These are phyloP conservation scores for Oreochromis mossambicus DNA, from an alignment of 2,797 vertebrate genomes.

Conservation along the genomic window DNA sequence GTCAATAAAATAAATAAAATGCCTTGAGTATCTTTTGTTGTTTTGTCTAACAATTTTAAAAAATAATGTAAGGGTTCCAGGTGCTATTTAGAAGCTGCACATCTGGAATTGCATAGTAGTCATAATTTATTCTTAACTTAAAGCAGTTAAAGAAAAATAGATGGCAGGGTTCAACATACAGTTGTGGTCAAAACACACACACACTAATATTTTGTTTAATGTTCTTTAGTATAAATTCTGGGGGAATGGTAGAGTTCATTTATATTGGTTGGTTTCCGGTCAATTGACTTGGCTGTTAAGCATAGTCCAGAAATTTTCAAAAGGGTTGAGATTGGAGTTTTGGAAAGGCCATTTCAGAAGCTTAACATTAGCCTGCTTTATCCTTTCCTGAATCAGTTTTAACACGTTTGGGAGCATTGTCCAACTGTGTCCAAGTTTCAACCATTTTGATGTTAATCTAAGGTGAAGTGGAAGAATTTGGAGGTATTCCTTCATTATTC, in stretches of 20 bases:
- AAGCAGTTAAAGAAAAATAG: not conserved
- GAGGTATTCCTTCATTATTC: not conserved
- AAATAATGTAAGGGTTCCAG: not conserved
- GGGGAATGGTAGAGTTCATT: not conserved
- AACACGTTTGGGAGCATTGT: not conserved
- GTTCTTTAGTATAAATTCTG: not conserved
- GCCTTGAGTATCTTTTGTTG: not conserved
- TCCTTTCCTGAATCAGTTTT: not conserved
- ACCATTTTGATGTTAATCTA: not conserved
- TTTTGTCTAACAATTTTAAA: not conserved
- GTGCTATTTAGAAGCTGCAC: not conserved
- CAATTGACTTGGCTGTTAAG: not conserved
- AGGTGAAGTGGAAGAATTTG: not conserved
- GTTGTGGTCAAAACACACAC: not conserved
- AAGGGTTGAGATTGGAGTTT: not conserved
- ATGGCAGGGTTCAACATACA: not conserved
- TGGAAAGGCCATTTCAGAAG: not conserved
- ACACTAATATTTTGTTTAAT: not conserved
- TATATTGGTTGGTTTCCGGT: not conserved
- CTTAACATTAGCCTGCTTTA: not conserved
- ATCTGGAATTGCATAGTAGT: not conserved
- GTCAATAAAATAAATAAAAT: slow-evolving; percentile 50
- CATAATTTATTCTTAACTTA: not conserved
- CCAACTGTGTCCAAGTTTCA: not conserved
- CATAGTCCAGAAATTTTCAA: not conserved